A percentile compares a stretch with the other conserved stretches of the same genome.
Evolutionary conservation across 2,888 invertebrate species (phyloP).

Genomic region (Euzophera pinguis): DNA sequence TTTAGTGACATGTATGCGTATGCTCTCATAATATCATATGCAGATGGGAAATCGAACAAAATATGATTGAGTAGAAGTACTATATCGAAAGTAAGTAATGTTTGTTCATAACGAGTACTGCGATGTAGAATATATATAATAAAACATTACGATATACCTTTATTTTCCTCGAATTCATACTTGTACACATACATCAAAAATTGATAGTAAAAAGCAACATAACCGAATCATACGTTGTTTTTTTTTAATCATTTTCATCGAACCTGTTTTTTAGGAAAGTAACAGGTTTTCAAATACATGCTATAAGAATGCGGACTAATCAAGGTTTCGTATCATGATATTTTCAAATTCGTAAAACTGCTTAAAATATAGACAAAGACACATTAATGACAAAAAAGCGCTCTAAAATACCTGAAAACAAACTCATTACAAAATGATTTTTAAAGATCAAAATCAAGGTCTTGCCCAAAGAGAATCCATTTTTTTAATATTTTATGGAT

Average conservation of each 20-base stretch:
- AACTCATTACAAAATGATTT: no score
- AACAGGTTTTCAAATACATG: no score
- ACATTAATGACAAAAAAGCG: no score
- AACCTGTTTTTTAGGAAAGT: no score
- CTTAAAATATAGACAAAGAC: no score
- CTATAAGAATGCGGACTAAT: no score
- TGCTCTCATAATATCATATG: conserved; percentile 57
- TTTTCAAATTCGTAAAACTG: no score
- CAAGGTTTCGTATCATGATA: no score
- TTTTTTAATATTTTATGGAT: no score
- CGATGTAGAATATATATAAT: conserved; percentile 75
- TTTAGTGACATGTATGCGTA: conserved; percentile 58
- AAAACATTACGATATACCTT: conserved; percentile 74
- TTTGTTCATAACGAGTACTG: conserved; percentile 76
- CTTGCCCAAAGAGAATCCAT: no score
- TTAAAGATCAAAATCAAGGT: no score
- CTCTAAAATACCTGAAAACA: no score
- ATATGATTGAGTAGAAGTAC: conserved; percentile 71
- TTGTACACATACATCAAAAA: conserved; percentile 79
- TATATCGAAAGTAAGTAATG: conserved; percentile 76
- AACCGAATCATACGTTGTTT: conserved; percentile 72
- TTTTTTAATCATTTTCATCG: conserved; percentile 30
- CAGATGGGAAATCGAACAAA: conserved; percentile 67
- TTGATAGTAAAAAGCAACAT: conserved; percentile 80
- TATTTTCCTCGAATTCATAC: conserved; percentile 78